Base-by-base conservation (phyloP, 1,140 invertebrate genomes). In the Ceratitis capitata region DNA sequence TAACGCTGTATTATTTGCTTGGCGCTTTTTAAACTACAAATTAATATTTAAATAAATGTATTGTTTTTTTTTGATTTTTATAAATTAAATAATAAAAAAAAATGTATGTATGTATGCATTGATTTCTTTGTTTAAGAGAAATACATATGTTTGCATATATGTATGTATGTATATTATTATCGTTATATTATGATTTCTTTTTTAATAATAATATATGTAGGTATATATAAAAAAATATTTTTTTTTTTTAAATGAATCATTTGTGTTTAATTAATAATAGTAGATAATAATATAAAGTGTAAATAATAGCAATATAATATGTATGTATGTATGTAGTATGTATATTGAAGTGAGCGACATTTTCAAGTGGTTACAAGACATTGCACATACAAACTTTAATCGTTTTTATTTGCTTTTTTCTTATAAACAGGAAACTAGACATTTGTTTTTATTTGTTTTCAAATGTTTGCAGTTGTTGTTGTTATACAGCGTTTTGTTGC, bases 251-350 rank as follows among this genome's bases (percentile, higher is more conserved):
- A 78, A 78, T 78, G 69, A 78, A 78, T 47, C 69, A n/a, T 47
- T 78, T 78, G 35, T 78, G 69, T 78, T 78, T 78, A 78, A n/a
- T n/a, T n/a, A n/a, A n/a, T n/a, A n/a, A 78, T 78, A 78, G 69
- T 78, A 78, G 69, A 78, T 78, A 78, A 78, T 78, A n/a, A n/a
- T n/a, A n/a, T n/a, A 78, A 45, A 78, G 39, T 78, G 69, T 78
- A 78, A 78, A 78, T 78, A 78, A 78, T 78, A 78, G 69, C 23
- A 78, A 78, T 78, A 78, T 78, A 78, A 23, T 39, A 78, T 78
- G 39, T 78, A 47, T 78, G 39, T 78, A 74, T 78, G 39, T 26
- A 45, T 78, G 69, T 45, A n/a, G 19, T 56, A n/a, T 12, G 39
- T n/a, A n/a, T n/a, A n/a, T n/a, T n/a, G n/a, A n/a, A n/a, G n/a